phyloP scores from a whole-genome alignment of 2,113 vertebrate species.

The Ictalurus furcatus region DNA sequence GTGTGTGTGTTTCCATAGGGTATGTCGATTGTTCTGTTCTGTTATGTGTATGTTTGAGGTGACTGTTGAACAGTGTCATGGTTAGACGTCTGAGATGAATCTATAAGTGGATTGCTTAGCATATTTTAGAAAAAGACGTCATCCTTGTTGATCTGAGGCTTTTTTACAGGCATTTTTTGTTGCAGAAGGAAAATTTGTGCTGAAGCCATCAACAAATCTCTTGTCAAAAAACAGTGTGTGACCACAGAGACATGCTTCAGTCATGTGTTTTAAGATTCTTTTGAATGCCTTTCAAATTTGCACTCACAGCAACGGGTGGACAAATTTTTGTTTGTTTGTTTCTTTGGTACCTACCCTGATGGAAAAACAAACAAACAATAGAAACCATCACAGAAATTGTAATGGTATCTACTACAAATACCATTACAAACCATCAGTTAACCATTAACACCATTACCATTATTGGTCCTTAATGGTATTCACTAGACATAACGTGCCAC shows the following conservation, averaged over 20 bases:
- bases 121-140: not conserved
- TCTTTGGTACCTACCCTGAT: no score
- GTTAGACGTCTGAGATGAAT: not conserved
- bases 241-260: not conserved
- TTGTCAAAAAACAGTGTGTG: not conserved
- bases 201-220: not conserved
- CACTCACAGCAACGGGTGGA: not conserved
- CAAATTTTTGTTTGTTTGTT: no score
- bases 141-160: not conserved
- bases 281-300: not conserved
- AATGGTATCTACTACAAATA: no score
- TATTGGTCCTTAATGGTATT: no score
- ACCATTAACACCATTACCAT: no score
- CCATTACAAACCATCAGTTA: no score
- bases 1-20: slow-evolving; percentile 19
- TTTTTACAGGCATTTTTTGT: slow-evolving; percentile 1
- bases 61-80: not conserved
- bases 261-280: not conserved
- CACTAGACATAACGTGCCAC: no score
- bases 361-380: no score
- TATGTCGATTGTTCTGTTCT: not conserved
- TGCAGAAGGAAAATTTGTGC: not conserved
- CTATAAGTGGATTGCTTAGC: not conserved
- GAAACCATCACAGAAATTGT: no score
- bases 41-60: slow-evolving; percentile 7